phyloP scores from a whole-genome alignment of 2,113 vertebrate genomes.

The Penelope pileata region DNA sequence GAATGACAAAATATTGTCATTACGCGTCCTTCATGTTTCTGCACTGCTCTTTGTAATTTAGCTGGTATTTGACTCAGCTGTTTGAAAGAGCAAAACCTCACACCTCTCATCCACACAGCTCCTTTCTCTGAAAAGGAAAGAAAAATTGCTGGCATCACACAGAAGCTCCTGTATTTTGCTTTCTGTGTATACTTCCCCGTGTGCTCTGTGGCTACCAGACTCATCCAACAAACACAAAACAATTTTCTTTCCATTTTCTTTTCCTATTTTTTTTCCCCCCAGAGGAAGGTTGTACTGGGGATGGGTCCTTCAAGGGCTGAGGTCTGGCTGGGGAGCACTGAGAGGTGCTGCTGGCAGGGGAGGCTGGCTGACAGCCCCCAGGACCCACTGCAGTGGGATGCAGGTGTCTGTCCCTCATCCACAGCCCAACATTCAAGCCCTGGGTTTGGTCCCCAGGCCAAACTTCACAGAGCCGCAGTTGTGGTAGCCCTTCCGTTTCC shows the following conservation, averaged over 20 bases:
- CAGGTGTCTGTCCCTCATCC: not conserved
- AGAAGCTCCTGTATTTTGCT: constrained; percentile 12
- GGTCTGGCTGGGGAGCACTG: not conserved
- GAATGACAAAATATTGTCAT: constrained; percentile 62
- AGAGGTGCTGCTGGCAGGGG: not conserved
- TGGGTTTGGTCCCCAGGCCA: fast-evolving
- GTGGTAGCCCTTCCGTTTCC: not conserved
- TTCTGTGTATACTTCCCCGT: constrained; percentile 2
- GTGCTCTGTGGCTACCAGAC: not conserved
- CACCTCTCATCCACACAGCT: not conserved
- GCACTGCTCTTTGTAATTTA: constrained; percentile 5
- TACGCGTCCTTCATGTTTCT: constrained; percentile 38
- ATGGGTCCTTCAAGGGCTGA: not conserved
- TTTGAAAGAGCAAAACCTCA: constrained; percentile 50
- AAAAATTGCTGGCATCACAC: constrained; percentile 45
- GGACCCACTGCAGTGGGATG: fast-evolving
- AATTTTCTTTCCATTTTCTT: not conserved
- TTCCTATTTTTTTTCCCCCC: not conserved
- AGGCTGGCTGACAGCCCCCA: not conserved
- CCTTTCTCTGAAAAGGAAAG: not conserved
- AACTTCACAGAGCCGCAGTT: fast-evolving
- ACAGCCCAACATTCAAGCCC: not conserved
- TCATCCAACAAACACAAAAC: not conserved
- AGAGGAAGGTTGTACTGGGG: too few relatives aligned
- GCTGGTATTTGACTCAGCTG: constrained; percentile 38